These are phyloP conservation scores for Tipula lateralis DNA, from an alignment of 2,888 invertebrate species.

Conservation along the genomic window DNA sequence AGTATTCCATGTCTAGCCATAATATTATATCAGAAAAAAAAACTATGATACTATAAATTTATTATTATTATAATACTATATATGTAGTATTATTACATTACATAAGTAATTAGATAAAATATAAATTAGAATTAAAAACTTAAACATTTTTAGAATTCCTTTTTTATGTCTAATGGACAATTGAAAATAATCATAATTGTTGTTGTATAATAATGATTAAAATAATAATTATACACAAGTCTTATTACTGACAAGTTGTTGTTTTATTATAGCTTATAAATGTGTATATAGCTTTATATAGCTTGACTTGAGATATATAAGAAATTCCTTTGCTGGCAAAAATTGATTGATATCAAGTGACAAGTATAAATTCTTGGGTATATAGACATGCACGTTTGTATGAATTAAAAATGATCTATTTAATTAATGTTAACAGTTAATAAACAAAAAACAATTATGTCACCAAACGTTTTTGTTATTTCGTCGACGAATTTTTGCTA, in stretches of 20 bases:
- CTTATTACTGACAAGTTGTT: neutral
- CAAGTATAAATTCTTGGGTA: neutral
- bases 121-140: neutral
- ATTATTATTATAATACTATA: neutral
- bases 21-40: neutral
- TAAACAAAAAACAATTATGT: no score
- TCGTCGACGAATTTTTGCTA: no score
- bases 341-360: neutral
- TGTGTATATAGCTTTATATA: neutral
- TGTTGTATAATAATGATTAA: slow-evolving; percentile 1
- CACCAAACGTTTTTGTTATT: no score
- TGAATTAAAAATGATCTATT: no score
- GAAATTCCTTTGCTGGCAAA: neutral
- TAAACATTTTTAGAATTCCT: neutral
- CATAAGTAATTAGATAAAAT: neutral
- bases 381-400: neutral
- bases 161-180: neutral
- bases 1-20: neutral
- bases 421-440: no score
- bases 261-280: neutral
- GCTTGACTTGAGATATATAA: neutral
- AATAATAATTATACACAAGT: neutral
- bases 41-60: neutral
- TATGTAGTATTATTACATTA: neutral
- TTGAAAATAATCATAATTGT: neutral